Base-by-base conservation (phyloP, 2,797 vertebrate species). In the Pipistrellus nathusii region DNA sequence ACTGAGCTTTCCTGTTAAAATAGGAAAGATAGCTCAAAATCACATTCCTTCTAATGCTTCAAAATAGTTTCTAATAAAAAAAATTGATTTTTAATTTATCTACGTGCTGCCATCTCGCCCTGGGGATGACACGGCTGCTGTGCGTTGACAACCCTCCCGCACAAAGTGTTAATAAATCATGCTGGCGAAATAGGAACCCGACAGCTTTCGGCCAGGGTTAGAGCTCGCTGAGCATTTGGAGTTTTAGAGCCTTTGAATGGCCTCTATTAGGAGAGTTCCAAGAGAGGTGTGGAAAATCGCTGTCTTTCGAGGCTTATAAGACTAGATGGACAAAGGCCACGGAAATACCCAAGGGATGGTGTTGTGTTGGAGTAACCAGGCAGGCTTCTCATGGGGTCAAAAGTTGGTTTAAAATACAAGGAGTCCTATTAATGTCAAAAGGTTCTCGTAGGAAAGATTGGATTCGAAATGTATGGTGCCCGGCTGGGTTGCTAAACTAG, bases 41-140 rank as follows among this genome's bases (percentile, higher is more conserved):
- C 68, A 46, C 48, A 93, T 82, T 83, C 66, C 20, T 93, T 78
- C 66, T 88, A 90, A 95, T 86, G 80, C 90, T 96, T 94, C 85
- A 84, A 76, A 94, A 96, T 93, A 95, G 78, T 96, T 96, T 92
- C 85, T 92, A 94, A 94, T 93, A 94, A 91, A 95, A 97, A 94
- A 94, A 90, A 93, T 80, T 94, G 91, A 96, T 93, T 95, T 95
- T 95, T 97, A 96, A 96, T 96, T 93, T 96, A 85, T 90, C 90
- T 89, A 2, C 13, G 27, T 93, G 90, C 80, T 85, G 80, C 82
- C 59, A 6, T 87, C 87, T 91, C 66, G 0, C 85, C 83, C 82
- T 62, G 30, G 55, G 82, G 93, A 88, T 94, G 83, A 88, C 95
- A 95, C 82, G 85, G 94, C 94, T 78, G 85, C 55, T 84, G 83